Evolutionary conservation across 2,797 vertebrate genomes (phyloP).

Genomic region (Sus cebifrons): DNA sequence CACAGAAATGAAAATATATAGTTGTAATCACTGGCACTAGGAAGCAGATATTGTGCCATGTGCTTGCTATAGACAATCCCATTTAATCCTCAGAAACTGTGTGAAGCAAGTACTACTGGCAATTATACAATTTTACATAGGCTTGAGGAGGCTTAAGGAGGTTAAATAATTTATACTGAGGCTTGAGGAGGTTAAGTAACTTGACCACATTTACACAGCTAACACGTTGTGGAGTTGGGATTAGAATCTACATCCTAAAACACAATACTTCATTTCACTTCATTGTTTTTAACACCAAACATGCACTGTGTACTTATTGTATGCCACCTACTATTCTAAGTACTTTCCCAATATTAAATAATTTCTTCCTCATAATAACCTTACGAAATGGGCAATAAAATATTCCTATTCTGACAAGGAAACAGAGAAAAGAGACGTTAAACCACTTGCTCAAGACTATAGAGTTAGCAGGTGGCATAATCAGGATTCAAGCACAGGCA

Average conservation of each 20-base stretch:
- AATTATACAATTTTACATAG: background rate
- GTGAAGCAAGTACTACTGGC: background rate
- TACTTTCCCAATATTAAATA: background rate
- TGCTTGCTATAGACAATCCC: background rate
- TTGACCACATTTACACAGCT: background rate
- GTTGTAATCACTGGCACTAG: background rate
- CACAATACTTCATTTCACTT: background rate
- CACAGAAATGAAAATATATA: background rate
- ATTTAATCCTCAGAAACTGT: background rate
- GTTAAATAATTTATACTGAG: background rate
- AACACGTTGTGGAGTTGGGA: background rate
- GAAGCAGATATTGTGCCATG: background rate
- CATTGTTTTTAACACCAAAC: background rate
- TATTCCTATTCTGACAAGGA: background rate
- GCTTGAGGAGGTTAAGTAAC: background rate
- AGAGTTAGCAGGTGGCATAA: background rate
- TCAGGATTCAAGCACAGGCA: background rate
- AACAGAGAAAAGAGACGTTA: conserved; percentile 3
- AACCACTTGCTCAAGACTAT: background rate
- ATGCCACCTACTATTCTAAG: background rate
- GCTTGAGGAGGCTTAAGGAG: background rate
- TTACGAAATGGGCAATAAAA: background rate
- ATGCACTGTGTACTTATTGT: background rate
- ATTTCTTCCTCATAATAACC: background rate
- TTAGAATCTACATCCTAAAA: background rate